Base-by-base conservation (phyloP, 2,113 vertebrate species). In the Cyphomyrus plagiostoma region DNA sequence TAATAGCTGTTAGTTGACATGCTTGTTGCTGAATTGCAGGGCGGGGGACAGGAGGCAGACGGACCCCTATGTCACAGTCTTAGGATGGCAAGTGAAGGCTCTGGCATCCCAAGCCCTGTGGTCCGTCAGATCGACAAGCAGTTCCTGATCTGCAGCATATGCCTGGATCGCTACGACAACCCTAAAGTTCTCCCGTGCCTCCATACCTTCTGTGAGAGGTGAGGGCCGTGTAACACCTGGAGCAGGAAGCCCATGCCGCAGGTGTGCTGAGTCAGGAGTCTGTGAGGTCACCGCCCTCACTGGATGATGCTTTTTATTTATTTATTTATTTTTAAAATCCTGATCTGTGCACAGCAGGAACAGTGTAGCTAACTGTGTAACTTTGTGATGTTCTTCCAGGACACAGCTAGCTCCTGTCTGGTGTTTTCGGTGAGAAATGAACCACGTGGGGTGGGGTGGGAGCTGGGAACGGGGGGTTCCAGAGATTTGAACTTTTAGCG, bases 91-190 rank as follows among this genome's bases (percentile, higher is more conserved):
- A 98, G 97, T 97, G 98, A 99, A 96, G 95, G 95, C 93, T 95
- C 97, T 94, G 97, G 95, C 95, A 97, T 98, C 95, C 97, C 98
- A 94, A 99, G 97, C 92, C 98, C 98, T 52, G 98, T 99, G 93
- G 98, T 99, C 89, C 97, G 97, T 93, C 98, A 99, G 96, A 99
- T 99, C 90, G 97, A 99, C 96, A 99, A 98, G 95, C 98, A 99
- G 96, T 99, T 99, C 97, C 93, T 99, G 96, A 99, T 99, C 95
- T 99, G 98, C 94, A 99, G 98, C 95, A 99, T 99, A 96, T 99
- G 98, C 95, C 96, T 99, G 96, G 98, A 99, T 94, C 98, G 97
- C 94, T 99, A 99, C 96, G 96, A 98, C 94, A 98, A 97, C 91
- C 98, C 98, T 92, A 99, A 99, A 95, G 98, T 99, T 23, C 97